Base-by-base conservation (phyloP, 2,888 invertebrate genomes). In the Rotaria magnacalcarata region DNA sequence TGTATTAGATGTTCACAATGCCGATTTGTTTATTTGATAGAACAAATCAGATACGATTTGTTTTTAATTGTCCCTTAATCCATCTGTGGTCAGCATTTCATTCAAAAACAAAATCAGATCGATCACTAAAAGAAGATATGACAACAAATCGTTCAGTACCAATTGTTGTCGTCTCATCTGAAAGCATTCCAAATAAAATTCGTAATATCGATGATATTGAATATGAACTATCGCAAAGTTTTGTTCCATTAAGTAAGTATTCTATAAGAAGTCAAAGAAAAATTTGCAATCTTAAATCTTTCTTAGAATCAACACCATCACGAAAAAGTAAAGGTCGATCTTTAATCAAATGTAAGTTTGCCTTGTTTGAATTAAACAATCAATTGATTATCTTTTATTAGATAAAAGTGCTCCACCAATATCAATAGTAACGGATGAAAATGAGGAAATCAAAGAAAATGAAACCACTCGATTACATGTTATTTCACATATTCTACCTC, bases 381-480 rank as follows among this genome's bases (percentile, higher is more conserved):
- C 1, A 16, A 60, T 7, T n/a, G 2, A 34, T 34, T 19, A 16
- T 67, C 0, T 34, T 34, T 34, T 34, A 67, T 34, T 67, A 67
- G 67, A 67, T 67, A 67, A 67, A 67, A 67, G 67, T 67, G 67
- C 67, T 27, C 67, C 67, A 67, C 67, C 67, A 67, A 19, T 67
- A 34, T 34, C 67, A 19, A 67, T 14, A 34, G 34, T 34, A 6
- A 67, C 6, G 0, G 67, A 67, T 67, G 67, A 67, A 67, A 67
- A 67, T 67, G 24, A 67, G 34, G 67, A 67, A 19, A 67, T 67
- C 14, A 67, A 67, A 16, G 67, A 67, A 6, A 27, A 67, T 67
- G 34, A 67, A 67, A 34, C 19, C 7, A 67, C 67, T 34, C 14
- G 14, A 19, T 67, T 67, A 19, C 67, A 67, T 67, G 14, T 27